Evolutionary conservation across 2,888 invertebrate genomes (phyloP).

Genomic region (Endomychus coccineus): DNA sequence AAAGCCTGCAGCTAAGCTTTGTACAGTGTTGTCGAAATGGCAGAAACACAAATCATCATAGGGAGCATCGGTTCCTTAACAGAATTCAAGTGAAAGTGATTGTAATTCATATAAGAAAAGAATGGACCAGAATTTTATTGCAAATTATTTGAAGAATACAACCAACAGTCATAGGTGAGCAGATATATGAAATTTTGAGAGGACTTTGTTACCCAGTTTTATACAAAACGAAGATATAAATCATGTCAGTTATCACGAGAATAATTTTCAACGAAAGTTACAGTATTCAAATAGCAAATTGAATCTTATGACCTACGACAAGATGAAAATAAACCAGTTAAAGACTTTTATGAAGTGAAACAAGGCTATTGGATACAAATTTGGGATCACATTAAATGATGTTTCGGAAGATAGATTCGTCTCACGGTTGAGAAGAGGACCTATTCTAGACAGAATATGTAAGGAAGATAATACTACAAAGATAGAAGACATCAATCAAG

Average conservation of each 20-base stretch:
- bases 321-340: slow-evolving; percentile 17
- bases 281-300: slow-evolving; percentile 19
- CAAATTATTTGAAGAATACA: slow-evolving; percentile 3
- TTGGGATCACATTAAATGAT: slow-evolving; percentile 15
- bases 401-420: slow-evolving; percentile 21
- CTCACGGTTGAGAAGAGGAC: slow-evolving; percentile 12
- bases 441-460: slow-evolving; percentile 20
- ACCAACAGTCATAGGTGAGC: slow-evolving; percentile 19
- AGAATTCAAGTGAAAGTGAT: not conserved
- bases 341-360: slow-evolving; percentile 21
- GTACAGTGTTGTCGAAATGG: too few species aligned
- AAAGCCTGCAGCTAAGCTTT: too few species aligned
- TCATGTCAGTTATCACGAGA: slow-evolving; percentile 13
- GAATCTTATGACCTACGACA: slow-evolving; percentile 23
- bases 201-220: slow-evolving; percentile 22
- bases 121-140: slow-evolving; percentile 8
- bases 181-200: slow-evolving; percentile 21
- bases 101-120: slow-evolving; percentile 1
- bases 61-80: not conserved
- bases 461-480: slow-evolving; percentile 16
- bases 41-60: too few species aligned
- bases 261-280: slow-evolving; percentile 18
- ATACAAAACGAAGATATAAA: slow-evolving; percentile 23
- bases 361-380: slow-evolving; percentile 23
- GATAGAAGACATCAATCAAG: slow-evolving; percentile 11